Percentiles rank a stretch among this genome's conserved stretches.
Evolutionary conservation across 2,113 vertebrate species (phyloP).

Genomic region (Tylochromis polylepis): DNA sequence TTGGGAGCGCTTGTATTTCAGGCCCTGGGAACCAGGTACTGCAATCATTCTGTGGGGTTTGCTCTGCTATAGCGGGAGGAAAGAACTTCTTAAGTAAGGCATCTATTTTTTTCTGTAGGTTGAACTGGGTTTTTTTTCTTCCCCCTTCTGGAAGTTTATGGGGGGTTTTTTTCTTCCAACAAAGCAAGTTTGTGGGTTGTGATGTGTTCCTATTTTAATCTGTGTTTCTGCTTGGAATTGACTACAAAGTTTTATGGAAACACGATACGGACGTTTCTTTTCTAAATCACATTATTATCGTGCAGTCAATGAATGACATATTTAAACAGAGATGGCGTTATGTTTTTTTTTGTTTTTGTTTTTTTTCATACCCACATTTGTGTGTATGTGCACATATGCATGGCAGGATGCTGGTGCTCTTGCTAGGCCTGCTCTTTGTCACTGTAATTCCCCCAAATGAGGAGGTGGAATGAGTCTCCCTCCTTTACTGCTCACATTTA

Average conservation of each 20-base stretch:
- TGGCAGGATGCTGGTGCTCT: constrained; percentile 34
- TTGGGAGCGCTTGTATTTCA: constrained; percentile 58
- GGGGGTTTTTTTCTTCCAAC: constrained; percentile 13
- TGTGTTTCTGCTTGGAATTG: not conserved
- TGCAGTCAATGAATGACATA: not conserved
- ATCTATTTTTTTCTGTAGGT: not conserved
- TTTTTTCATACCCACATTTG: not conserved
- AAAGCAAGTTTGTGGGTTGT: constrained; percentile 33
- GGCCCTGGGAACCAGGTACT: constrained; percentile 64
- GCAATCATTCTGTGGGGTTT: constrained; percentile 40
- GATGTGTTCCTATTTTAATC: constrained; percentile 53
- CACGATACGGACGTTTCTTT: not conserved
- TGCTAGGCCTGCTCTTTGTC: constrained; percentile 52
- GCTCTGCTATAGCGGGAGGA: constrained; percentile 7
- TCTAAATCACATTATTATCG: not conserved
- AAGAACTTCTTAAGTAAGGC: constrained; percentile 8
- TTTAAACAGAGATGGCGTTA: not conserved
- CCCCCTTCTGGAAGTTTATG: constrained; percentile 25
- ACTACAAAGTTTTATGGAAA: constrained; percentile 25
- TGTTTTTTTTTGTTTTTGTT: not conserved
- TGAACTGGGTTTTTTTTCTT: rapidly evolving
- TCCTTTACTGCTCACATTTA: constrained; percentile 51
- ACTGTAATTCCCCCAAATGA: constrained; percentile 65
- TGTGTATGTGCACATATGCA: not conserved
- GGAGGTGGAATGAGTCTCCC: constrained; percentile 45